Evolutionary conservation across 2,888 invertebrate genomes (phyloP).

Genomic region (Patella pellucida): DNA sequence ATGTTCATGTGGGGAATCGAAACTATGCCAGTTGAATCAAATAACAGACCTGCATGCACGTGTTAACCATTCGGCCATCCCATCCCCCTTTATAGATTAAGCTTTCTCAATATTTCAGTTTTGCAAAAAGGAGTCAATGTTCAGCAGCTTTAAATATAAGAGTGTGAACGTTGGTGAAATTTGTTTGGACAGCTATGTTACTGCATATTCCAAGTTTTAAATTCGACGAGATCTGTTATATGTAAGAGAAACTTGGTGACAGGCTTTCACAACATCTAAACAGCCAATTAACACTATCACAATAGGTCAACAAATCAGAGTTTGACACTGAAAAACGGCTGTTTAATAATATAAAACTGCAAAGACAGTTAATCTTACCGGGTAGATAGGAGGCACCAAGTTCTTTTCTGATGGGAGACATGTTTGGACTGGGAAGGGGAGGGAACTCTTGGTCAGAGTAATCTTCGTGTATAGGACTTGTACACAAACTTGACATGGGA

Average conservation of each 20-base stretch:
- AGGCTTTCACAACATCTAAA: too few species aligned
- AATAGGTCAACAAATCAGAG: too few species aligned
- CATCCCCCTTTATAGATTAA: too few species aligned
- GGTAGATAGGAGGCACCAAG: conserved; percentile 44
- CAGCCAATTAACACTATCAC: too few species aligned
- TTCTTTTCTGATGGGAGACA: conserved; percentile 13
- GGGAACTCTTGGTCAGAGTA: conserved; percentile 16
- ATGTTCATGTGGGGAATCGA: too few species aligned
- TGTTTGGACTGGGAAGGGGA: conserved; percentile 19
- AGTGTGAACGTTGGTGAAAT: not conserved
- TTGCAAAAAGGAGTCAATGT: too few species aligned
- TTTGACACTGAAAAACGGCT: too few species aligned
- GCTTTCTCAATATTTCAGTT: too few species aligned
- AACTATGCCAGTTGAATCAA: too few species aligned
- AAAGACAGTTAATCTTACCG: conserved; percentile 23
- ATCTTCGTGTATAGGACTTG: conserved; percentile 16
- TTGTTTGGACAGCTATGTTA: not conserved
- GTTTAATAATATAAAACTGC: not conserved
- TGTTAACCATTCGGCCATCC: too few species aligned
- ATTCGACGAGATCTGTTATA: conserved; percentile 18
- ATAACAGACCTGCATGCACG: too few species aligned
- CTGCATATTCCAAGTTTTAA: conserved; percentile 20
- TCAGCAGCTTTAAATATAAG: too few species aligned
- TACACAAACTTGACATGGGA: conserved; percentile 16
- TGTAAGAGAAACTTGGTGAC: conserved; percentile 12